phyloP scores from a whole-genome alignment of 2,113 vertebrate species.

The Mixornis gularis region DNA sequence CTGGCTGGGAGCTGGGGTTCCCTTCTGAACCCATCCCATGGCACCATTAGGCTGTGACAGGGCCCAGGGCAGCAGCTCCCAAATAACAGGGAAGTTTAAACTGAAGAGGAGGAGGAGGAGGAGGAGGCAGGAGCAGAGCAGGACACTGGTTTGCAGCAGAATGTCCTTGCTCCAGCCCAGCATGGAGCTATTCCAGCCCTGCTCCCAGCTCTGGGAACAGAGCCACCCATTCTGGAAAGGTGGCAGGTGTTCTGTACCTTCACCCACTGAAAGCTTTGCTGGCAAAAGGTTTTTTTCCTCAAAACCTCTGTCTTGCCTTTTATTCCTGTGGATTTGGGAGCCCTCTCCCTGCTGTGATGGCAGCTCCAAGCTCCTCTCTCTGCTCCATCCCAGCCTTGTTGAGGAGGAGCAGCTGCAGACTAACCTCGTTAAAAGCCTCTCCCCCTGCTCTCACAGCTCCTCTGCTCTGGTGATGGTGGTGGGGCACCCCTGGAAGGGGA shows the following conservation, averaged over 20 bases:
- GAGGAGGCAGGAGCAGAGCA: background rate
- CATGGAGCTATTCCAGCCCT: background rate
- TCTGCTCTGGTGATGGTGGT: background rate
- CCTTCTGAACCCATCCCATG: background rate
- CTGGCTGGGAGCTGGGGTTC: background rate
- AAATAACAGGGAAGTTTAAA: accelerated
- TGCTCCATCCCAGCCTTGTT: background rate
- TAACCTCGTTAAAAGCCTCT: background rate
- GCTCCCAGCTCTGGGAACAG: accelerated
- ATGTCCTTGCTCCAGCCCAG: background rate
- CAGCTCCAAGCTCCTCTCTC: background rate
- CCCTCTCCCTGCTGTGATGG: background rate
- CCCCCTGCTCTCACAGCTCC: background rate
- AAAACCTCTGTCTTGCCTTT: background rate
- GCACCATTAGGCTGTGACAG: background rate
- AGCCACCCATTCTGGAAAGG: background rate
- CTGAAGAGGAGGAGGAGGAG: background rate
- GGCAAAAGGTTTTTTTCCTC: background rate
- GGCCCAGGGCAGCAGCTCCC: background rate
- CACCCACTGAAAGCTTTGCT: background rate
- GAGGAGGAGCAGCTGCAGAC: background rate
- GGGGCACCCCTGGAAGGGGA: background rate
- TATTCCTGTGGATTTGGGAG: background rate
- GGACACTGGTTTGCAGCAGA: accelerated
- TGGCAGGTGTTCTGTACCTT: background rate